These are phyloP conservation scores for Pristionchus fissidentatus DNA, from an alignment of 2,888 invertebrate species.

Conservation along the genomic window DNA sequence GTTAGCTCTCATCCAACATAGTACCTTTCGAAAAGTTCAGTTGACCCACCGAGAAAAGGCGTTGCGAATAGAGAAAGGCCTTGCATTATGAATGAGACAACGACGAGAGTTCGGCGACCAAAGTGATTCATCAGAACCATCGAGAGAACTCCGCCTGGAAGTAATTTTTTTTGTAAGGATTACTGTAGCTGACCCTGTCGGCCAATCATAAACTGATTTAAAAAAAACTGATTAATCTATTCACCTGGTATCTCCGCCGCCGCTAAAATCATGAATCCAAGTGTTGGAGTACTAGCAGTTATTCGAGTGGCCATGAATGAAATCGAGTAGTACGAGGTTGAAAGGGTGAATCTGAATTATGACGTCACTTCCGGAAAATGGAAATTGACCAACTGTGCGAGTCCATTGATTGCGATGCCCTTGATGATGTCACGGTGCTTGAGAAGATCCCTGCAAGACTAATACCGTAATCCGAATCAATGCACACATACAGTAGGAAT, in stretches of 20 bases:
- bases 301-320: slow-evolving; percentile 29
- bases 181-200: no score
- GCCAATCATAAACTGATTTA: no score
- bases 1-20: background rate
- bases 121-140: slow-evolving; percentile 21
- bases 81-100: background rate
- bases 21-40: no score
- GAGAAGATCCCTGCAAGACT: background rate
- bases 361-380: background rate
- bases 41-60: slow-evolving; percentile 1
- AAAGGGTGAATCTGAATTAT: slow-evolving; percentile 34
- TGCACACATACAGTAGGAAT: background rate
- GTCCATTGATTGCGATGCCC: slow-evolving; percentile 34
- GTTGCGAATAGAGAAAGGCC: background rate
- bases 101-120: slow-evolving; percentile 27
- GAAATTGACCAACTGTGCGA: background rate
- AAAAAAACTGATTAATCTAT: background rate
- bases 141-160: slow-evolving; percentile 14
- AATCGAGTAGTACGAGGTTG: slow-evolving; percentile 23
- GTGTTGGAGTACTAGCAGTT: background rate
- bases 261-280: slow-evolving; percentile 17
- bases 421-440: slow-evolving; percentile 10
- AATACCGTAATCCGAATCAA: background rate
- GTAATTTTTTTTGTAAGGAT: no score
- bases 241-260: slow-evolving; percentile 28